These are phyloP conservation scores for Solea solea DNA, from an alignment of 2,113 vertebrate species.

Conservation along the genomic window DNA sequence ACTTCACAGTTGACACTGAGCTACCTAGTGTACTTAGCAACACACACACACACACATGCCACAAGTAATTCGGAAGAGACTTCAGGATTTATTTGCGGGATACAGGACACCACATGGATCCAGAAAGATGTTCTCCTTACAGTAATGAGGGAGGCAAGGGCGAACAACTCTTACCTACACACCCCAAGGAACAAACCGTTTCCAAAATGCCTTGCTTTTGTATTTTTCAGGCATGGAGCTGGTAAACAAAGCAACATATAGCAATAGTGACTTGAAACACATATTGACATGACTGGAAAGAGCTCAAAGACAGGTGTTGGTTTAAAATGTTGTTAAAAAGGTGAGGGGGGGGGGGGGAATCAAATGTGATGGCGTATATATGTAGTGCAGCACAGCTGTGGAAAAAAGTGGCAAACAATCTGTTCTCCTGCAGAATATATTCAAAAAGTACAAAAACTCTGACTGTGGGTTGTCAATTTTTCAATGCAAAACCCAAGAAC, in stretches of 20 bases:
- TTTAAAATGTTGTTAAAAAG: too few species aligned
- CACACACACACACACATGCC: neutral
- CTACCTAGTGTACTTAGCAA: neutral
- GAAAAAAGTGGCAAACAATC: too few species aligned
- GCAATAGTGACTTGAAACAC: conserved; percentile 6
- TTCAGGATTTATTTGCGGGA: neutral
- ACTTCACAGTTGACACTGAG: neutral
- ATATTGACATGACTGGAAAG: neutral
- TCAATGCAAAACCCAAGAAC: too few species aligned
- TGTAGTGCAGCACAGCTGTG: too few species aligned
- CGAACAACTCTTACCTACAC: conserved; percentile 15
- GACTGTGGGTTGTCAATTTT: too few species aligned
- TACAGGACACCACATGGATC: conserved; percentile 31
- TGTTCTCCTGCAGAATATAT: too few species aligned
- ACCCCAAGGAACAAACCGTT: conserved; percentile 12
- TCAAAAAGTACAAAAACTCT: too few species aligned
- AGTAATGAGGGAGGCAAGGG: neutral
- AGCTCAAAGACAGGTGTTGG: too few species aligned
- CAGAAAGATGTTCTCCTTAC: conserved; percentile 14
- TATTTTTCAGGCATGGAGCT: neutral
- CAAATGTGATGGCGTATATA: too few species aligned
- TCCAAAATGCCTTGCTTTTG: conserved; percentile 5
- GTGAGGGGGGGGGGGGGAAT: too few species aligned
- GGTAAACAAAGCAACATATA: conserved; percentile 1
- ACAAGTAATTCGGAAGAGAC: neutral